Conservation (phyloP, 1,140 invertebrate genomes). For the Apis dorsata region DNA sequence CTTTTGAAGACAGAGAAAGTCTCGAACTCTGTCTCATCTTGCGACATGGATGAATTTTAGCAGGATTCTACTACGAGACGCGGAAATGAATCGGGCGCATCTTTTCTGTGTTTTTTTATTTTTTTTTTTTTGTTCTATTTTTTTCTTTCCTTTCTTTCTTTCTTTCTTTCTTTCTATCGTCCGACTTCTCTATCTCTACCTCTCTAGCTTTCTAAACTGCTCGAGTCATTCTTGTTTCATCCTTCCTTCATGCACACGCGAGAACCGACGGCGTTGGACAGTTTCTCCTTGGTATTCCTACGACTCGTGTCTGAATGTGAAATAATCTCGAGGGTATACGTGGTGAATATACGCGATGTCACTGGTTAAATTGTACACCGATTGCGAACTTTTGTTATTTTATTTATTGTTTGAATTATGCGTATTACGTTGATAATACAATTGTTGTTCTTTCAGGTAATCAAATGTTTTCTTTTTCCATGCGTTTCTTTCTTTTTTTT, state of each 20-base stretch:
- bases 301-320: not conserved
- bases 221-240: not conserved
- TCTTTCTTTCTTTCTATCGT: not conserved
- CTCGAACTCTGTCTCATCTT: not conserved
- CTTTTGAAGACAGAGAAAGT: not conserved
- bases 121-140: not conserved
- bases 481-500: not conserved
- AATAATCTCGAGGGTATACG: not conserved
- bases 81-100: not conserved
- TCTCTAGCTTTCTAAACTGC: not conserved
- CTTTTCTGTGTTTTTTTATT: not conserved
- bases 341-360: not conserved
- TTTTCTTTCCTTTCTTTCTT: not conserved
- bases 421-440: conserved; percentile 33
- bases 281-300: not conserved
- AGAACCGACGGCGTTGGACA: not conserved
- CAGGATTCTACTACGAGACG: conserved; percentile 2
- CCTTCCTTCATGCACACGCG: not conserved
- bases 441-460: conserved; percentile 35
- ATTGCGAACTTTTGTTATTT: conserved; percentile 34
- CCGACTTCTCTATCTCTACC: not conserved
- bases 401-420: conserved; percentile 40
- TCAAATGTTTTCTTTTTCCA: conserved; percentile 1
- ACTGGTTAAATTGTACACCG: not conserved
- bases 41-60: conserved; percentile 22